phyloP scores from a whole-genome alignment of 2,888 invertebrate species.

The Drosophila siamana region DNA sequence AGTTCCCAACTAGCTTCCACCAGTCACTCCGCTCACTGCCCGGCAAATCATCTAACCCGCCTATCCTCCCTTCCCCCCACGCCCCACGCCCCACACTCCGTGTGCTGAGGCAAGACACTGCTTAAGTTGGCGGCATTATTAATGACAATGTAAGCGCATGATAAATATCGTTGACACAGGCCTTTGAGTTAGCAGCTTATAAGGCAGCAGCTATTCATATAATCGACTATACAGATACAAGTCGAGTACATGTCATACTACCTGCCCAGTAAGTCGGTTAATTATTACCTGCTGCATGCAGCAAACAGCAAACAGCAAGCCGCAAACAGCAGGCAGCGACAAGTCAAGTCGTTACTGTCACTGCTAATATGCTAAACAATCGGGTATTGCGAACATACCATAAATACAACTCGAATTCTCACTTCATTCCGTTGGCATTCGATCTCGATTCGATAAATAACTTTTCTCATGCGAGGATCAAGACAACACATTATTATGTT shows the following conservation, averaged over 20 bases:
- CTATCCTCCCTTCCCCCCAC: neutral
- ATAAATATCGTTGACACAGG: slow-evolving; percentile 79
- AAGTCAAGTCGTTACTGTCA: slow-evolving; percentile 19
- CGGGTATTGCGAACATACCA: slow-evolving; percentile 19
- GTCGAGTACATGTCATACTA: slow-evolving; percentile 18
- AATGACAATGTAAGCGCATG: slow-evolving; percentile 76
- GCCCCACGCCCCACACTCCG: neutral
- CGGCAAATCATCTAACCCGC: neutral
- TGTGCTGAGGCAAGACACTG: neutral
- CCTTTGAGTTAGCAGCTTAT: slow-evolving; percentile 47
- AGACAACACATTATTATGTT: no score
- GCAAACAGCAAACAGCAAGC: neutral
- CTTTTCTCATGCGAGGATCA: neutral
- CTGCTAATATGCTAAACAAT: slow-evolving; percentile 30
- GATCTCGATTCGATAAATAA: slow-evolving; percentile 26
- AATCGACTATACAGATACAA: slow-evolving; percentile 2
- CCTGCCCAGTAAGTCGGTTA: slow-evolving; percentile 43
- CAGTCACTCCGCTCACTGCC: neutral
- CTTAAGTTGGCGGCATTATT: slow-evolving; percentile 69
- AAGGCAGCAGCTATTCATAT: slow-evolving; percentile 10
- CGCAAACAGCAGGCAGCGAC: neutral
- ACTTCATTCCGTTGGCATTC: slow-evolving; percentile 28
- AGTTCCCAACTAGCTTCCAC: slow-evolving; percentile 23
- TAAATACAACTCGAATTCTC: slow-evolving; percentile 31
- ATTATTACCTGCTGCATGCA: slow-evolving; percentile 33